A percentile compares a stretch with the other conserved stretches of the same genome.
Evolutionary conservation across 2,797 vertebrate genomes (phyloP).

Genomic region (Monodelphis domestica): DNA sequence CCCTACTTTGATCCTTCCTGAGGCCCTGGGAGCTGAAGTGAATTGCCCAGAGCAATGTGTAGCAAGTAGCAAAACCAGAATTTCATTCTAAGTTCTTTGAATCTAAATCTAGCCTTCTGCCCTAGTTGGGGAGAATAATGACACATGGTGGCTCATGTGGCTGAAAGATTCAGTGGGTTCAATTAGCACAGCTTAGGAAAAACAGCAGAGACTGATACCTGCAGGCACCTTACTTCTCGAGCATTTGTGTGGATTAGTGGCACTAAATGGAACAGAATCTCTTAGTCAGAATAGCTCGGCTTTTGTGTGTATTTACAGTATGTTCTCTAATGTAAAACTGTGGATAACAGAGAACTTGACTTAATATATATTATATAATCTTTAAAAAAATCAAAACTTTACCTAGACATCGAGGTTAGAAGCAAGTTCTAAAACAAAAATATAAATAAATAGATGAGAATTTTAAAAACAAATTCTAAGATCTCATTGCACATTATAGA

Average conservation of each 20-base stretch:
- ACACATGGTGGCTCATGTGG: too few species aligned
- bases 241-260: conserved; percentile 5
- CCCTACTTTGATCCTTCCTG: too few species aligned
- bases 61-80: too few species aligned
- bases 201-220: neutral
- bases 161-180: conserved; percentile 19
- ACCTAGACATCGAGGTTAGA: conserved; percentile 34
- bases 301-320: conserved; percentile 26
- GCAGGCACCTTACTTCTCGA: conserved; percentile 3
- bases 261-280: neutral
- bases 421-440: too few species aligned
- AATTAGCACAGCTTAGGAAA: neutral
- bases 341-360: conserved; percentile 12
- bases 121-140: too few species aligned
- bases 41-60: too few species aligned
- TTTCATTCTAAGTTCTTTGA: too few species aligned
- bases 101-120: too few species aligned
- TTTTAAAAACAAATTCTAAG: neutral
- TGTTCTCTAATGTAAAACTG: conserved; percentile 12
- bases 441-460: too few species aligned
- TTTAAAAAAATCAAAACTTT: conserved; percentile 43
- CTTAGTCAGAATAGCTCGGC: neutral
- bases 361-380: conserved; percentile 13
- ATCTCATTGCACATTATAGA: conserved; percentile 28
- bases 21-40: too few species aligned